Conservation (phyloP, 2,888 invertebrate genomes). For the Coenonympha glycerion region DNA sequence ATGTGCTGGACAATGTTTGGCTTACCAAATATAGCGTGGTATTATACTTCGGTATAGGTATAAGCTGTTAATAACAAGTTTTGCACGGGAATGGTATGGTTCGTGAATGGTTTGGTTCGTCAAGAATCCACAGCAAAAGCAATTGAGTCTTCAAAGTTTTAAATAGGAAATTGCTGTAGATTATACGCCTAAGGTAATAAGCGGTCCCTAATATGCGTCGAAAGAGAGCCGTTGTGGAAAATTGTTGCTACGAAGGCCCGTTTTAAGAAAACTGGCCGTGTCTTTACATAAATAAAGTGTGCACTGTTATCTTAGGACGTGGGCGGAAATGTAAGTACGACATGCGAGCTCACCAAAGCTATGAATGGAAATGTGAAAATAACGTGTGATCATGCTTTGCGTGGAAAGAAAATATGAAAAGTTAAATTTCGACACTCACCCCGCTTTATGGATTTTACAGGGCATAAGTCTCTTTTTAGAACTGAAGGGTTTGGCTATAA, state of each 20-base stretch:
- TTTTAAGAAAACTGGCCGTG: constrained; percentile 19
- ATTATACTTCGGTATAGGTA: no score
- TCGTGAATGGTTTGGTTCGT: no score
- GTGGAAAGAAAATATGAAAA: background rate
- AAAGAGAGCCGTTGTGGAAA: background rate
- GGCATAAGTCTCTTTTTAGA: no score
- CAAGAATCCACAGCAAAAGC: no score
- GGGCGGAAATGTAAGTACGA: constrained; percentile 14
- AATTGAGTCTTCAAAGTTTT: background rate
- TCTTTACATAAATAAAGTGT: constrained; percentile 17
- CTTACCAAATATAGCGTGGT: no score
- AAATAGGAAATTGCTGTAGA: background rate
- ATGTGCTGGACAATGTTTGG: no score
- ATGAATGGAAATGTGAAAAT: constrained; percentile 12
- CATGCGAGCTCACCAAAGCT: constrained; percentile 13
- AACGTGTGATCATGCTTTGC: constrained; percentile 2
- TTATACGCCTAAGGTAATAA: background rate
- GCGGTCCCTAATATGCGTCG: background rate
- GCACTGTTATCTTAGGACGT: constrained; percentile 16
- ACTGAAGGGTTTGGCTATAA: no score
- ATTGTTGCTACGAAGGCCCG: constrained; percentile 1
- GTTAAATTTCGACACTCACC: no score
- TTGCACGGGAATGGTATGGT: no score
- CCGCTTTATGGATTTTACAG: no score
- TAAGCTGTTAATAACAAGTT: no score